Conservation (phyloP, 2,113 vertebrate genomes). For the Poecilia latipinna region DNA sequence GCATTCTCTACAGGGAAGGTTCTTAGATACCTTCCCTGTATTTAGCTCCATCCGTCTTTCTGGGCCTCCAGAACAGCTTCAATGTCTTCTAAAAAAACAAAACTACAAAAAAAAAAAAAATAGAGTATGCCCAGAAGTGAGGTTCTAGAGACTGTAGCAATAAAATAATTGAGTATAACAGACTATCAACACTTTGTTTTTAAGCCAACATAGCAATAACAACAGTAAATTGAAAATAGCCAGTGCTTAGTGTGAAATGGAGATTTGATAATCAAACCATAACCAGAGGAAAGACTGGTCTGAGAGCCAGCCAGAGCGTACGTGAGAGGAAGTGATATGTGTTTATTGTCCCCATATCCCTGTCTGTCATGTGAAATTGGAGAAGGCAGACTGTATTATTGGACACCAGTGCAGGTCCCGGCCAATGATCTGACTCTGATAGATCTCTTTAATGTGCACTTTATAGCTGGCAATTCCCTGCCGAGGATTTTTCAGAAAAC, state of each 20-base stretch:
- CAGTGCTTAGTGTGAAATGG: conserved; percentile 35
- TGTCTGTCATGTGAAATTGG: conserved; percentile 70
- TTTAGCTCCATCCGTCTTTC: too few relatives aligned
- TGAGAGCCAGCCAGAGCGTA: conserved; percentile 8
- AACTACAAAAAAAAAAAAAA: too few relatives aligned
- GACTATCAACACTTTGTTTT: conserved; percentile 29
- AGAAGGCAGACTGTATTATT: conserved; percentile 66
- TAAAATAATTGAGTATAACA: conserved; percentile 51
- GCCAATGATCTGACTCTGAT: conserved; percentile 63
- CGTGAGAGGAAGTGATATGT: conserved; percentile 38
- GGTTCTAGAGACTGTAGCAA: conserved; percentile 21
- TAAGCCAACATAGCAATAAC: conserved; percentile 54
- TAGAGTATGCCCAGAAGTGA: neutral
- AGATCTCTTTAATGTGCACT: conserved; percentile 70
- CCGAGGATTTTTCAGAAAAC: conserved; percentile 60
- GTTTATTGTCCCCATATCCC: conserved; percentile 60
- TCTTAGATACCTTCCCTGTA: too few relatives aligned
- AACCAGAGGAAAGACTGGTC: conserved; percentile 37
- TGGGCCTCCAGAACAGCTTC: too few relatives aligned
- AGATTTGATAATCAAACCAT: conserved; percentile 49
- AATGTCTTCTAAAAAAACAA: too few relatives aligned
- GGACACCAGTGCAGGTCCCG: conserved; percentile 57
- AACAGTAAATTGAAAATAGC: conserved; percentile 52
- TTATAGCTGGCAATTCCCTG: conserved; percentile 65
- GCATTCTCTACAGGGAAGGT: too few relatives aligned